Evolutionary conservation across 1,140 invertebrate genomes (phyloP).

Genomic region (Olivierus martensii): DNA sequence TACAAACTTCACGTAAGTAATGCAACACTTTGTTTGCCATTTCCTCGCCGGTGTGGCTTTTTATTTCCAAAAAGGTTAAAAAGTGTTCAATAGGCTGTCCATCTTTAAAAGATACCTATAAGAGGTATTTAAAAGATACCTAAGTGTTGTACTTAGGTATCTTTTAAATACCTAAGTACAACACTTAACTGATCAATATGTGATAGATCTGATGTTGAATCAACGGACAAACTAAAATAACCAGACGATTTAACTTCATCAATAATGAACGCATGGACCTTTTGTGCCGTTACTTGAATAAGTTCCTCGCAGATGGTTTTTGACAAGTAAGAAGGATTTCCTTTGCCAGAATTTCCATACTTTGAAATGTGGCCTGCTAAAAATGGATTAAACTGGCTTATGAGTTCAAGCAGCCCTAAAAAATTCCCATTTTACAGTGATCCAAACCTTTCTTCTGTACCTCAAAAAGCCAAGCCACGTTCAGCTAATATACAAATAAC

Average conservation of each 20-base stretch:
- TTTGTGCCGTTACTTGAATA: background rate
- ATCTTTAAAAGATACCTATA: too few relatives aligned
- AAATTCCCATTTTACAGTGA: conserved; percentile 20
- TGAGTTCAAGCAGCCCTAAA: conserved; percentile 18
- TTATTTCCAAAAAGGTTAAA: too few relatives aligned
- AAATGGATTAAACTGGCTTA: conserved; percentile 18
- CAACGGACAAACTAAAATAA: conserved; percentile 2
- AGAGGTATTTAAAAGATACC: too few relatives aligned
- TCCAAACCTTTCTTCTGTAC: conserved; percentile 18
- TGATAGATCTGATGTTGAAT: conserved; percentile 3
- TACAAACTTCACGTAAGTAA: too few relatives aligned
- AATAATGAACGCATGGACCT: background rate
- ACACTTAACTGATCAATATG: background rate
- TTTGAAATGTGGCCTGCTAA: conserved; percentile 14
- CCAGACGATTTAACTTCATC: background rate
- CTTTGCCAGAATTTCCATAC: conserved; percentile 8
- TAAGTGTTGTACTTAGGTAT: too few relatives aligned
- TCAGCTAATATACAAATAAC: conserved; percentile 17
- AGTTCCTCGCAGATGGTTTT: conserved; percentile 3
- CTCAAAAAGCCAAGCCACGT: conserved; percentile 17
- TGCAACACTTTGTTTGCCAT: too few relatives aligned
- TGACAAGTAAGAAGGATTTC: conserved; percentile 3
- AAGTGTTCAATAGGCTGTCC: too few relatives aligned
- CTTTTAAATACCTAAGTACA: too few relatives aligned
- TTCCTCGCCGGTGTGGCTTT: too few relatives aligned